Percentiles rank a stretch among this genome's conserved stretches.
These are phyloP conservation scores for Synergus gifuensis DNA, from an alignment of 2,888 invertebrate genomes.

Conservation along the genomic window DNA sequence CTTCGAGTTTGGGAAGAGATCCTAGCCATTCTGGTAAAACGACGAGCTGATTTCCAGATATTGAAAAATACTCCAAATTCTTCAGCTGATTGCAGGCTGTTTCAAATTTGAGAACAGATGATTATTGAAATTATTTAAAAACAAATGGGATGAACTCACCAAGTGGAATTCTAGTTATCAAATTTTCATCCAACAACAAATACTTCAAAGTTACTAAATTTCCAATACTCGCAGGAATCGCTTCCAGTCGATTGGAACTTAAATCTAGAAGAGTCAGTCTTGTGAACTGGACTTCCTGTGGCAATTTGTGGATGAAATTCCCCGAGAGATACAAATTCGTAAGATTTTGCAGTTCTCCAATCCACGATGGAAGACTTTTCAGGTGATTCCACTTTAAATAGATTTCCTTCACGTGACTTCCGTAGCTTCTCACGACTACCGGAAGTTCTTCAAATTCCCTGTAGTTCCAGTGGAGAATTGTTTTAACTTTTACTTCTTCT, in stretches of 20 bases:
- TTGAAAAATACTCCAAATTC: constrained; percentile 65
- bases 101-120: background rate
- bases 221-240: constrained; percentile 62
- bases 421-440: constrained; percentile 67
- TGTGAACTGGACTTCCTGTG: constrained; percentile 60
- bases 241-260: constrained; percentile 65
- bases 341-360: constrained; percentile 67
- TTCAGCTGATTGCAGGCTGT: constrained; percentile 65
- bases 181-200: constrained; percentile 66
- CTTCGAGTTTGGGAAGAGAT: constrained; percentile 66
- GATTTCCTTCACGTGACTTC: constrained; percentile 72
- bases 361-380: constrained; percentile 67
- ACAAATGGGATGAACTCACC: constrained; percentile 60
- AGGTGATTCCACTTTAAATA: constrained; percentile 76
- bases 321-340: constrained; percentile 72
- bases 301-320: constrained; percentile 67
- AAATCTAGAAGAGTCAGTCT: constrained; percentile 69
- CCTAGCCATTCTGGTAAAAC: constrained; percentile 72
- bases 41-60: constrained; percentile 67
- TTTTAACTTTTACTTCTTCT: constrained; percentile 72
- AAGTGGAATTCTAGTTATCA: constrained; percentile 62
- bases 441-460: constrained; percentile 72
- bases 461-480: constrained; percentile 77
- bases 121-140: background rate
- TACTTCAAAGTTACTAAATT: constrained; percentile 63